These are phyloP conservation scores for Scomber scombrus DNA, from an alignment of 2,113 vertebrate species.

Conservation along the genomic window DNA sequence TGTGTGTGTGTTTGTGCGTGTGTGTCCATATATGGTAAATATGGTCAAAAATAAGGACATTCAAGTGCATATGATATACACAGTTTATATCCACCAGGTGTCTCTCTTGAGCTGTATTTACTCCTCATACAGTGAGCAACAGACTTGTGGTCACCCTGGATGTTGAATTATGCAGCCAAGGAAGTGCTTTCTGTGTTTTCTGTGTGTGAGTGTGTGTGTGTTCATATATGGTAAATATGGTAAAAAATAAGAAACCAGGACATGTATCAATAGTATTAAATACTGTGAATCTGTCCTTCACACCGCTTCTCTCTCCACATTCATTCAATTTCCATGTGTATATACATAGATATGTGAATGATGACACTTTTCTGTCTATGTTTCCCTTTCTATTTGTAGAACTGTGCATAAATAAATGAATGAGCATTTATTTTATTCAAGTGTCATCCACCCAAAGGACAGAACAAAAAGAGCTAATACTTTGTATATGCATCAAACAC, in stretches of 20 bases:
- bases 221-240: no score
- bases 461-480: no score
- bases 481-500: no score
- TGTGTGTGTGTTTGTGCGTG: constrained; percentile 19
- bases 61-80: not conserved
- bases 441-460: no score
- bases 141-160: not conserved
- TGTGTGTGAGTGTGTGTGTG: no score
- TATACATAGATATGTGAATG: not conserved
- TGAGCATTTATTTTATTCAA: no score
- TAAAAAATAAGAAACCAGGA: not conserved
- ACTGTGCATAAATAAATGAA: not conserved
- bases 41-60: not conserved
- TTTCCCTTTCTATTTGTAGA: not conserved
- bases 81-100: constrained; percentile 55
- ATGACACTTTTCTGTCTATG: not conserved
- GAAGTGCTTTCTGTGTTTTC: no score
- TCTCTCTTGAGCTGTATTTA: constrained; percentile 33
- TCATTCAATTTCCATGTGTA: not conserved
- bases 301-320: not conserved
- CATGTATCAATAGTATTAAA: not conserved
- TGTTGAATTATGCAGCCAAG: no score
- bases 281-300: not conserved
- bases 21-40: not conserved
- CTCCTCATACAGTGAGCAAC: not conserved